Conservation (phyloP, 2,113 vertebrate species). For the Strix uralensis region DNA sequence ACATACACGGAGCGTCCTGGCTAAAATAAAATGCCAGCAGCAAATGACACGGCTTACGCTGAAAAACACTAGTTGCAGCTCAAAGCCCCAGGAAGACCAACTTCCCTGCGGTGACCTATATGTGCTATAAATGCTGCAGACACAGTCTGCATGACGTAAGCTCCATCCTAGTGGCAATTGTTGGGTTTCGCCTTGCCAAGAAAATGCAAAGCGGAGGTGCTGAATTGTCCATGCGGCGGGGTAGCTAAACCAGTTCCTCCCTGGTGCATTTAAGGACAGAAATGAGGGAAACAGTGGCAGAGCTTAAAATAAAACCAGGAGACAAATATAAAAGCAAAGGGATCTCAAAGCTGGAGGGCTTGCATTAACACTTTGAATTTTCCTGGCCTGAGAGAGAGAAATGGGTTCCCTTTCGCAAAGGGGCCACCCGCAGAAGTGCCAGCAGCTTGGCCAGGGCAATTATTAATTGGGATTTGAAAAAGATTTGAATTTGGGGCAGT, state of each 20-base stretch:
- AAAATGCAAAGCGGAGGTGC: constrained; percentile 48
- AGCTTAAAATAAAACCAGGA: constrained; percentile 51
- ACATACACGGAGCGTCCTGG: rapidly evolving
- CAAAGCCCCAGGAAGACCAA: constrained; percentile 40
- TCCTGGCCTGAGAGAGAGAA: neutral
- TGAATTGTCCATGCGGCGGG: constrained; percentile 29
- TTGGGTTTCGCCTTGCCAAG: constrained; percentile 33
- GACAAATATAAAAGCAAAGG: constrained; percentile 13
- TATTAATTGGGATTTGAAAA: neutral
- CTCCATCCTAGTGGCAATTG: constrained; percentile 45
- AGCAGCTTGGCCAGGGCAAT: neutral
- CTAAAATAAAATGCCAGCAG: neutral
- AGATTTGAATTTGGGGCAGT: neutral
- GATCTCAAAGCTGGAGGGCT: neutral
- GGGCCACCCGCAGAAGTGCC: rapidly evolving
- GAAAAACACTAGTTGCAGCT: neutral
- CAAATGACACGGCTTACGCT: neutral
- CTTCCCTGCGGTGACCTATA: constrained; percentile 35
- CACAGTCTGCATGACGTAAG: constrained; percentile 16
- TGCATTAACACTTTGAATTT: neutral
- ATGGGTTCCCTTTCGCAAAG: neutral
- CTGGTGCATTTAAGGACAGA: constrained; percentile 58
- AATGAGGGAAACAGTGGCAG: constrained; percentile 32
- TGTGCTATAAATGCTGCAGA: constrained; percentile 60
- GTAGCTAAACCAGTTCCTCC: constrained; percentile 49